Percentiles rank a stretch among this genome's conserved stretches.
Evolutionary conservation across 2,888 invertebrate genomes (phyloP).

Genomic region (Antheraea yamamai): DNA sequence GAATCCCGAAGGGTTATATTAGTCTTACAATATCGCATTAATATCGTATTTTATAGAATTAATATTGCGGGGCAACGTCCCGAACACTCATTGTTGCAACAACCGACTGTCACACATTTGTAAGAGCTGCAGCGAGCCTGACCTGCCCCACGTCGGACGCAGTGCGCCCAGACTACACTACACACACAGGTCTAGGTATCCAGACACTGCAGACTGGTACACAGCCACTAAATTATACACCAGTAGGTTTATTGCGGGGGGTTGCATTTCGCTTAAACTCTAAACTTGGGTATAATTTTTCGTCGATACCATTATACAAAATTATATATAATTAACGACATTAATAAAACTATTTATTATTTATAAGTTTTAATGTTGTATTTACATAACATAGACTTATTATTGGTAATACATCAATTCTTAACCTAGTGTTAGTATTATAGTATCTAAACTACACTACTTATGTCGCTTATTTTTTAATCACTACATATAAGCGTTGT

Average conservation of each 20-base stretch:
- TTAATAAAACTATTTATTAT: no score
- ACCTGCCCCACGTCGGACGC: conserved; percentile 67
- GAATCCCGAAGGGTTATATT: background rate
- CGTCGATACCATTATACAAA: background rate
- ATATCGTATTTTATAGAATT: background rate
- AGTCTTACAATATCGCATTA: background rate
- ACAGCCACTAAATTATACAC: conserved; percentile 70
- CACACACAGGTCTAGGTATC: conserved; percentile 19
- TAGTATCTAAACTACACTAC: no score
- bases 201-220: conserved; percentile 50
- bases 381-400: no score
- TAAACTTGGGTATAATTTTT: conserved; percentile 42
- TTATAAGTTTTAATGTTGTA: no score
- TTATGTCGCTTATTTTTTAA: no score
- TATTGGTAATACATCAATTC: no score
- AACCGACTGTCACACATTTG: conserved; percentile 3
- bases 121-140: conserved; percentile 32
- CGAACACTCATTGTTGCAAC: background rate
- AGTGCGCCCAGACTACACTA: conserved; percentile 44
- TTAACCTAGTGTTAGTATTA: no score
- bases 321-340: background rate
- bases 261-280: conserved; percentile 36
- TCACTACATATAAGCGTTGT: no score
- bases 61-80: background rate
- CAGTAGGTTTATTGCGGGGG: conserved; percentile 63